Base-by-base conservation (phyloP, 2,888 invertebrate species). In the Lepetodrilus schrolli region DNA sequence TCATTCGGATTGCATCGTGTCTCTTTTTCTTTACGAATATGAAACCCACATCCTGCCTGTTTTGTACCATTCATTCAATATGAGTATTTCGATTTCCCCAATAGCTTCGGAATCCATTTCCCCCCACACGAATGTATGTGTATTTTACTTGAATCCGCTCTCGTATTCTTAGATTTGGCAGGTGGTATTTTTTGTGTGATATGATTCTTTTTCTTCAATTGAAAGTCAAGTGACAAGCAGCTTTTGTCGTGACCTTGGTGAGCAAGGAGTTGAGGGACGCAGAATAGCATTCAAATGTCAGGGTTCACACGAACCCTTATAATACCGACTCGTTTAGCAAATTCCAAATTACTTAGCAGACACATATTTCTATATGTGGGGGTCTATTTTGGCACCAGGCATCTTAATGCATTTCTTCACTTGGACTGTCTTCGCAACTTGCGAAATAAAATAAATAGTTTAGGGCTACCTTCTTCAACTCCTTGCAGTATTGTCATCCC, bases 101-200 rank as follows among this genome's bases (percentile, higher is more conserved):
- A 26, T 30, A 58, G 58, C 58, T 58, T 58, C 34, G n/a, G 34
- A 17, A 58, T 23, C 26, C 30, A 58, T 30, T 34, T 58, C 30
- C n/a, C 21, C 30, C 58, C 34, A 58, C 58, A 58, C 30, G 58
- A 58, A 58, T 58, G 58, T 58, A 30, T 58, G 34, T 58, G 58
- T 58, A 34, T 58, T 30, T 58, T 58, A 58, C n/a, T n/a, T n/a
- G n/a, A n/a, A n/a, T 58, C n/a, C 26, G 30, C 58, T 21, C n/a
- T 47, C 47, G 20, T 58, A 58, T 58, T 48, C 21, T 30, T 58
- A 58, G 58, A 58, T 30, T 17, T 58, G 26, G 58, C 58, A 58
- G 58, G 58, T 58, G 58, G 58, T 58, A 58, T 58, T 43, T 58
- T 30, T 58, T 58, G 58, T 58, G 58, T 58, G 58, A 58, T 58